These are phyloP conservation scores for Eidolon helvum DNA, from an alignment of 2,113 vertebrate genomes.

Conservation along the genomic window DNA sequence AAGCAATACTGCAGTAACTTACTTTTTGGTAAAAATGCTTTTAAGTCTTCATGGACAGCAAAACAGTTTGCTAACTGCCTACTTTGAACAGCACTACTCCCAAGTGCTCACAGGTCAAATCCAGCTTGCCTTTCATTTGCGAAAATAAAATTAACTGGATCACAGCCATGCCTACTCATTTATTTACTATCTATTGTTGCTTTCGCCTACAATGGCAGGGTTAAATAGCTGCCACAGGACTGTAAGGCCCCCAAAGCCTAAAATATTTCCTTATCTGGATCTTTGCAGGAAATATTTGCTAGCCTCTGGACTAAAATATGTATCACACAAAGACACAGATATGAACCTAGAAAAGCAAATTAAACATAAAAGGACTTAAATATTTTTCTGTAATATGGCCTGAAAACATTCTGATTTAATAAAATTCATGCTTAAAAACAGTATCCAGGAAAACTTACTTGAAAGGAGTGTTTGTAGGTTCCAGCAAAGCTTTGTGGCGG, in stretches of 20 bases:
- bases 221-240: not conserved
- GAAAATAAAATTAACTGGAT: not conserved
- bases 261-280: not conserved
- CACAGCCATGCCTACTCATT: not conserved
- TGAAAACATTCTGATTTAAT: not conserved
- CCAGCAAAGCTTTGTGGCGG: conserved; percentile 95
- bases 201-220: not conserved
- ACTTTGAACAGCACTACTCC: not conserved
- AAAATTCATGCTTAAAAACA: conserved; percentile 11
- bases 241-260: not conserved
- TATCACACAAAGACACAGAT: not conserved
- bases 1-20: not conserved
- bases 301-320: not conserved
- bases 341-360: not conserved
- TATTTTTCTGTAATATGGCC: not conserved
- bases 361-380: not conserved
- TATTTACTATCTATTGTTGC: not conserved
- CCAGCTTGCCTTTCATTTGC: not conserved
- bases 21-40: not conserved
- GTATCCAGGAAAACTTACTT: conserved; percentile 81
- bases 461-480: conserved; percentile 97
- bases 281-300: not conserved
- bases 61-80: not conserved
- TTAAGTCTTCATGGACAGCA: not conserved
- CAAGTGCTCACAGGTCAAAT: not conserved